Evolutionary conservation across 2,797 vertebrate species (phyloP).

Genomic region (Anolis apletophallus): DNA sequence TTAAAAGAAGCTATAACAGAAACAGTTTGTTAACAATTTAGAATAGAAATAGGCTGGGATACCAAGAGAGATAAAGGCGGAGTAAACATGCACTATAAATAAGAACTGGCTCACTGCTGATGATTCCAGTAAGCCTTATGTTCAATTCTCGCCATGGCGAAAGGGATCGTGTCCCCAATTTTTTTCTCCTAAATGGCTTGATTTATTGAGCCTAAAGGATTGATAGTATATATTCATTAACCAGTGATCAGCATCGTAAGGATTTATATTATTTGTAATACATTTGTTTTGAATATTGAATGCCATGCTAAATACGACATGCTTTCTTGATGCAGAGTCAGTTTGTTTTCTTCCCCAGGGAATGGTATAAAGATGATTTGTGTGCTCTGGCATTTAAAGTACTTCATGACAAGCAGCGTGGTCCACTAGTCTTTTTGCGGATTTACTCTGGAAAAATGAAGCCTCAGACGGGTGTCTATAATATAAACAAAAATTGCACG

Average conservation of each 20-base stretch:
- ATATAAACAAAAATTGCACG: conserved; percentile 92
- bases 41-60: neutral
- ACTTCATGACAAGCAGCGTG: conserved; percentile 93
- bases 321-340: neutral
- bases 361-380: conserved; percentile 92
- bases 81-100: no score
- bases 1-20: neutral
- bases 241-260: neutral
- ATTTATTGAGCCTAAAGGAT: neutral
- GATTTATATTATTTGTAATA: neutral
- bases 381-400: conserved; percentile 98
- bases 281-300: neutral
- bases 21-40: neutral
- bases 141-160: no score
- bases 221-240: neutral
- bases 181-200: neutral
- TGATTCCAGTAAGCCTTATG: neutral
- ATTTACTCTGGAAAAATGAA: conserved; percentile 94
- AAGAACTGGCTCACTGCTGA: neutral
- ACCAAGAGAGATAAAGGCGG: no score
- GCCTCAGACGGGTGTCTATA: conserved; percentile 89
- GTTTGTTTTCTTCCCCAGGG: conserved; percentile 77
- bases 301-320: fast-evolving
- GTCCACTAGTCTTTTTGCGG: conserved; percentile 92
- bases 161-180: neutral